Evolutionary conservation across 2,888 invertebrate genomes (phyloP).

Genomic region (Priocnemis perturbator): DNA sequence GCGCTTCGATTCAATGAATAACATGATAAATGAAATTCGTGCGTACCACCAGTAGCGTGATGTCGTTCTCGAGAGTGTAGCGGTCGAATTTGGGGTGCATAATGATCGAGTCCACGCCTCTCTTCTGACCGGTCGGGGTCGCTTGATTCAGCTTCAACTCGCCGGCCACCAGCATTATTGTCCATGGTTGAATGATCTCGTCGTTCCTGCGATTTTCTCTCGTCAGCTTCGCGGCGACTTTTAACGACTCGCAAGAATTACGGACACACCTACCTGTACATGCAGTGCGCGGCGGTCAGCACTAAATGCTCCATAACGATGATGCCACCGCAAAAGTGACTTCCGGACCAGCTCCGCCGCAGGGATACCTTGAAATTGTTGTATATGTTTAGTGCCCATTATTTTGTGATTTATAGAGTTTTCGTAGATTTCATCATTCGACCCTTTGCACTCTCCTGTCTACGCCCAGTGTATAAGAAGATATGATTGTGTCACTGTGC

Average conservation of each 20-base stretch:
- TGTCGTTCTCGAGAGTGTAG: slow-evolving; percentile 57
- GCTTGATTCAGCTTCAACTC: slow-evolving; percentile 41
- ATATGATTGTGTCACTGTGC: no score
- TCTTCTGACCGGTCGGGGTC: slow-evolving; percentile 43
- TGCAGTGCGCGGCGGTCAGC: slow-evolving; percentile 66
- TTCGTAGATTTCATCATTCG: no score
- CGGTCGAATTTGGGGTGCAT: slow-evolving; percentile 51
- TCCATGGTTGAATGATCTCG: slow-evolving; percentile 33
- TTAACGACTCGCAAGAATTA: neutral
- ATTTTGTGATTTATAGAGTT: no score
- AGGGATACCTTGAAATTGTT: slow-evolving; percentile 61
- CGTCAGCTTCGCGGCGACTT: neutral
- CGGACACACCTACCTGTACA: slow-evolving; percentile 50
- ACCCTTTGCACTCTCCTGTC: no score
- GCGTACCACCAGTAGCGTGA: slow-evolving; percentile 62
- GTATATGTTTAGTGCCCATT: neutral
- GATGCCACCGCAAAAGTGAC: slow-evolving; percentile 66
- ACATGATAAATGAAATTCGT: neutral
- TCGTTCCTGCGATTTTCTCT: neutral
- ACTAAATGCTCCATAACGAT: slow-evolving; percentile 53
- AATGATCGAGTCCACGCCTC: slow-evolving; percentile 40
- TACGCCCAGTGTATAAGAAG: no score
- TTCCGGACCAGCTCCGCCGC: slow-evolving; percentile 42
- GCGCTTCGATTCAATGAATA: neutral
- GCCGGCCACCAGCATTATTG: slow-evolving; percentile 58